Evolutionary conservation across 92 coral and sea anemone species (phyloP).

Genomic region (Plumapathes pennacea): DNA sequence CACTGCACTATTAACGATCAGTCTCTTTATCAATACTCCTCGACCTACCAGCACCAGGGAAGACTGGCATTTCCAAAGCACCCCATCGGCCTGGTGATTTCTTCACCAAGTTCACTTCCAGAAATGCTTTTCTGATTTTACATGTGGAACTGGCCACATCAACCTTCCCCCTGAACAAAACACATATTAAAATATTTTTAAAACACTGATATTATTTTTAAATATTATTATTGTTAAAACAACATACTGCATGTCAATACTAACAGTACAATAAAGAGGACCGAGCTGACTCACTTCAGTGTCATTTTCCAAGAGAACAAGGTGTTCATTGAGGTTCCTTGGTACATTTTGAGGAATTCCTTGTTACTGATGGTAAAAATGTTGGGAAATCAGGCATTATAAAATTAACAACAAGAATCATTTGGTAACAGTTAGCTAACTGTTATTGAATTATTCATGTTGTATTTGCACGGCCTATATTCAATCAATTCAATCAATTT

Average conservation of each 20-base stretch:
- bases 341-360: slow-evolving; percentile 72
- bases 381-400: background rate
- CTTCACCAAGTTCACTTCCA: slow-evolving; percentile 63
- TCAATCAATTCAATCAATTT: no score
- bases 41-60: slow-evolving; percentile 44
- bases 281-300: slow-evolving; percentile 55
- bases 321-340: slow-evolving; percentile 73
- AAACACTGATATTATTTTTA: background rate
- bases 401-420: no score
- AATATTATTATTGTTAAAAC: background rate
- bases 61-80: slow-evolving; percentile 57
- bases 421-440: no score
- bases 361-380: slow-evolving; percentile 36
- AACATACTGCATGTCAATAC: background rate
- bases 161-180: slow-evolving; percentile 36
- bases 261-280: background rate
- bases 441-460: no score
- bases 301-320: slow-evolving; percentile 75
- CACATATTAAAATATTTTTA: no score
- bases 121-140: slow-evolving; percentile 60
- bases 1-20: no score
- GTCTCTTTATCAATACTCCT: no score
- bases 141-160: slow-evolving; percentile 38
- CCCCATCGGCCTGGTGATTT: slow-evolving; percentile 60
- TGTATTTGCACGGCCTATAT: no score